These are phyloP conservation scores for Ectropis grisescens DNA, from an alignment of 1,140 invertebrate species.

Conservation along the genomic window DNA sequence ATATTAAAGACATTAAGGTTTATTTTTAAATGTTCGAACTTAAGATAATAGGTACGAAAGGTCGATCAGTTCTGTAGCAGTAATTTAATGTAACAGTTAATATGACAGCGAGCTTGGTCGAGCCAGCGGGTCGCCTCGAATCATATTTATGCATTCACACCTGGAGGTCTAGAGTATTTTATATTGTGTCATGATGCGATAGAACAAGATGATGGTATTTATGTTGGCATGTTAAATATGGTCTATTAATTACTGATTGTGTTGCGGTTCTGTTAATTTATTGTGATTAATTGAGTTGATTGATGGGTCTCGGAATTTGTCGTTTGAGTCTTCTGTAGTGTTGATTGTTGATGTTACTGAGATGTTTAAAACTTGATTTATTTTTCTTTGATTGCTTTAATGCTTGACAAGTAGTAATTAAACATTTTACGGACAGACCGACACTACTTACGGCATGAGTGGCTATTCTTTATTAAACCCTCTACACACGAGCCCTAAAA, in stretches of 20 bases:
- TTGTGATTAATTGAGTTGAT: too few species aligned
- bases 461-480: too few species aligned
- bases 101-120: constrained; percentile 65
- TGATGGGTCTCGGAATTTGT: constrained; percentile 20
- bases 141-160: constrained; percentile 66
- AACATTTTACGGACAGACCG: too few species aligned
- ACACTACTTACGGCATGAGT: too few species aligned
- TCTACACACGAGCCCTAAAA: too few species aligned
- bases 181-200: constrained; percentile 41
- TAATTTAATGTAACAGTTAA: constrained; percentile 71
- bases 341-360: too few species aligned
- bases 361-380: too few species aligned
- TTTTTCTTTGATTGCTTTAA: too few species aligned
- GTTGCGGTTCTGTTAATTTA: constrained; percentile 59
- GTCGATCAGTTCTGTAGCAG: constrained; percentile 48
- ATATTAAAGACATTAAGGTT: constrained; percentile 9
- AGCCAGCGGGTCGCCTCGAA: constrained; percentile 60
- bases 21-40: constrained; percentile 9
- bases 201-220: constrained; percentile 46
- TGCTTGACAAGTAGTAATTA: too few species aligned
- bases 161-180: constrained; percentile 61
- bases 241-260: constrained; percentile 61
- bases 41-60: constrained; percentile 44
- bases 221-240: constrained; percentile 51
- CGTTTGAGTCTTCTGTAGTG: too few species aligned